These are phyloP conservation scores for Aphelenchoides fujianensis DNA, from an alignment of 1,140 invertebrate species.

Conservation along the genomic window DNA sequence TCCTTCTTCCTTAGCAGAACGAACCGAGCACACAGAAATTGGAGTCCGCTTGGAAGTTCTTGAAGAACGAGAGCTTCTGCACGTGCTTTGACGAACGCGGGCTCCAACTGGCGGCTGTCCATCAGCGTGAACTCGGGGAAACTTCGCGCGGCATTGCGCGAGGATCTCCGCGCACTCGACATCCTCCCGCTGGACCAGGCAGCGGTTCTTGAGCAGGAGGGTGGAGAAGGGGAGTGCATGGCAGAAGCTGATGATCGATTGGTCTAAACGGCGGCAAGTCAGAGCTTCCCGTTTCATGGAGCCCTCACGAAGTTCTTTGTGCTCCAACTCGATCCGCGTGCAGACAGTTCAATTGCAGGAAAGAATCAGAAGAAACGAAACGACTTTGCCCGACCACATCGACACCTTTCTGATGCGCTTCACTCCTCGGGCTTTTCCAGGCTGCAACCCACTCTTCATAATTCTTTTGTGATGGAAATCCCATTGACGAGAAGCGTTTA, in stretches of 20 bases:
- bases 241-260: conserved; percentile 4
- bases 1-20: too few relatives aligned
- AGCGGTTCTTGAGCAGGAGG: conserved; percentile 3
- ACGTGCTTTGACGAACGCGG: conserved; percentile 8
- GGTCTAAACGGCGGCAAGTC: background rate
- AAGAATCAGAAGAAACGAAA: background rate
- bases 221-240: background rate
- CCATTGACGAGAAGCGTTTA: too few relatives aligned
- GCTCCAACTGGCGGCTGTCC: background rate
- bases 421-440: too few relatives aligned
- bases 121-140: background rate
- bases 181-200: background rate
- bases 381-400: too few relatives aligned
- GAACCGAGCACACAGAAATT: background rate
- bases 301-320: conserved; percentile 6
- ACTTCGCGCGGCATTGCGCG: background rate
- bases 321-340: background rate
- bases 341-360: too few relatives aligned
- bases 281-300: background rate
- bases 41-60: background rate
- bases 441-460: too few relatives aligned
- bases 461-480: too few relatives aligned
- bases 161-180: conserved; percentile 4
- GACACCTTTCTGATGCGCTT: too few relatives aligned
- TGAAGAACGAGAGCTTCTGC: conserved; percentile 8